A percentile compares a stretch with the other conserved stretches of the same genome.
phyloP scores from a whole-genome alignment of 2,888 invertebrate species.

The Zootermopsis nevadensis region DNA sequence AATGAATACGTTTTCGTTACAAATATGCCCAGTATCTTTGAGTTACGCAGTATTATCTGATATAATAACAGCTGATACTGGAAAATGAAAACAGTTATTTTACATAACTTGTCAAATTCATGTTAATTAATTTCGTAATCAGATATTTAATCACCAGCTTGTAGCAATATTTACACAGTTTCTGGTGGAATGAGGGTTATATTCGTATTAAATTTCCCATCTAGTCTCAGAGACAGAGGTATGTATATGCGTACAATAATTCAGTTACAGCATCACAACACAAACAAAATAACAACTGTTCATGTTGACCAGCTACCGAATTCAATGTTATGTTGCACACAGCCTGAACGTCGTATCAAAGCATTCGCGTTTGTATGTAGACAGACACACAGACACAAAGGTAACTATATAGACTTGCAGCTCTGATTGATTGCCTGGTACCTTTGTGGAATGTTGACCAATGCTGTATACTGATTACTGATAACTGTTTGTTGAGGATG shows the following conservation, averaged over 20 bases:
- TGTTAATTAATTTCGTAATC: conserved; percentile 37
- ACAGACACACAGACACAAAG: conserved; percentile 40
- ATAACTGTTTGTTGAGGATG: conserved; percentile 48
- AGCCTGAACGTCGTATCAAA: conserved; percentile 46
- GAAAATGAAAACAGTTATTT: conserved; percentile 14
- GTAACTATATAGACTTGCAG: conserved; percentile 48
- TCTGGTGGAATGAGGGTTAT: not conserved
- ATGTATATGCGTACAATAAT: conserved; percentile 34
- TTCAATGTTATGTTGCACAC: conserved; percentile 45
- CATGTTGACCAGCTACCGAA: conserved; percentile 40
- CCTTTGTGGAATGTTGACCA: conserved; percentile 50
- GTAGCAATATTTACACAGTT: not conserved
- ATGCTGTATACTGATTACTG: conserved; percentile 49
- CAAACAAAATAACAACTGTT: conserved; percentile 43
- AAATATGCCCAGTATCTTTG: conserved; percentile 6
- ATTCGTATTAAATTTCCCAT: conserved; percentile 26
- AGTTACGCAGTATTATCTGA: not conserved
- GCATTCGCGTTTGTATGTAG: conserved; percentile 50
- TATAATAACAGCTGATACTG: conserved; percentile 17
- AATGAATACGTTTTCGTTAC: conserved; percentile 4
- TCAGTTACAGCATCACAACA: conserved; percentile 31
- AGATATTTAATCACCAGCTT: conserved; percentile 35
- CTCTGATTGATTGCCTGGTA: conserved; percentile 44
- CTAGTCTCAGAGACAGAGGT: not conserved
- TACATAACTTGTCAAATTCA: not conserved